Base-by-base conservation (phyloP, 1,140 invertebrate genomes). In the Drosophila tropicalis region DNA sequence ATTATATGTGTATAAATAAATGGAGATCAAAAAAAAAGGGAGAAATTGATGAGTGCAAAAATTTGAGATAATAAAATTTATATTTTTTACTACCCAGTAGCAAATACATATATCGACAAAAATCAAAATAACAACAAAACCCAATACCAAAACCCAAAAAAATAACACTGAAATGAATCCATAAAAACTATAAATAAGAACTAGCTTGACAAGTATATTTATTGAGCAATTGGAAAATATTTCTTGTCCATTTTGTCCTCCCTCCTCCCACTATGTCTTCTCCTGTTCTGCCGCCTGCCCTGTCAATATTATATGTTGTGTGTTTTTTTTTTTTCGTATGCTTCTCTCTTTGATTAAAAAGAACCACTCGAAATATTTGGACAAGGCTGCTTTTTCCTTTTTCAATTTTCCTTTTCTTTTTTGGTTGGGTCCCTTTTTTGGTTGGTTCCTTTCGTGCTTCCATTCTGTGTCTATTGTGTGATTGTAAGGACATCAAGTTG, bases 41-140 rank as follows among this genome's bases (percentile, higher is more conserved):
- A 71, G 57, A 71, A 79, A 87, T 79, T 87, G 83, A 83, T 89
- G 67, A 82, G 75, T 66, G 72, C 76, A 67, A 60, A 72, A 72
- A 83, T 76, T 89, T 89, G 65, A 82, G 77, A 86, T 87, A 89
- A 87, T 87, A 79, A 82, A 82, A 73, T 76, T 69, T 70, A 75
- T 75, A 51, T 55, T 68, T 70, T 67, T 77, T 78, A 78, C 74
- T 70, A 77, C 61, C 67, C 63, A 67, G 62, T 67, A 44, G 32
- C 58, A 54, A 19, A 47, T 25, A 25, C 19, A 47, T 25, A 25
- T 25, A 25, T 51, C 44, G 44, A 51, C 44, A 25, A 36, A 67
- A 56, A 40, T 54, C 56, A 61, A 74, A 54, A 64, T 40, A 34
- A 25, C 32, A 39, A 36, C 19, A 56, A 64, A 17, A 60, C 39